Conservation (phyloP, 1,140 invertebrate genomes). For the Macrosteles quadrilineatus region DNA sequence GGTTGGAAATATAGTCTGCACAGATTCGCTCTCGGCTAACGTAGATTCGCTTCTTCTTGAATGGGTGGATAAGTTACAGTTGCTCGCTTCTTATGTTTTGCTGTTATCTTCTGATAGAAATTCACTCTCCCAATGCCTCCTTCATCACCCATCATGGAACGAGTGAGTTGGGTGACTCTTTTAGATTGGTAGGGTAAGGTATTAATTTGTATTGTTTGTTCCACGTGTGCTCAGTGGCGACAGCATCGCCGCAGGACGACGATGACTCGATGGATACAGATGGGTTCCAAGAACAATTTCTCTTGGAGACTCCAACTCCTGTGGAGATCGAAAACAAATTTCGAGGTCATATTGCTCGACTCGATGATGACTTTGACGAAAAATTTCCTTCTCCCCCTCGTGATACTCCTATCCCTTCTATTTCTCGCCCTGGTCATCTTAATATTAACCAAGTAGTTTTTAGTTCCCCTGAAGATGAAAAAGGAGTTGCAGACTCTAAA, state of each 20-base stretch:
- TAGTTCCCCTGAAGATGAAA: slow-evolving; percentile 51
- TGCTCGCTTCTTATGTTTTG: slow-evolving; percentile 37
- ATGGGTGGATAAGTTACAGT: slow-evolving; percentile 23
- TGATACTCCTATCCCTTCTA: neutral
- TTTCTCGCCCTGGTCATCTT: slow-evolving; percentile 22
- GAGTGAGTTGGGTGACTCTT: slow-evolving; percentile 32
- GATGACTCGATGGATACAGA: slow-evolving; percentile 57
- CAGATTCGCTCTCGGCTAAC: slow-evolving; percentile 12
- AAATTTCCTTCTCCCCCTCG: slow-evolving; percentile 17
- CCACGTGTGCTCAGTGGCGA: slow-evolving; percentile 43
- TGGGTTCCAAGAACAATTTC: slow-evolving; percentile 53
- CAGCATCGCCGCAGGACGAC: slow-evolving; percentile 53
- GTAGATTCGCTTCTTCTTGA: slow-evolving; percentile 29
- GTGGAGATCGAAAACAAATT: slow-evolving; percentile 23
- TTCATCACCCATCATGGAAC: slow-evolving; percentile 30
- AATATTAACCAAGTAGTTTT: slow-evolving; percentile 18
- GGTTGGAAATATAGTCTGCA: neutral
- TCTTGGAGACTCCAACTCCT: slow-evolving; percentile 50
- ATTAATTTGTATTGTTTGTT: slow-evolving; percentile 38
- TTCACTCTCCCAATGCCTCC: slow-evolving; percentile 26
- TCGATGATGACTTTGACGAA: slow-evolving; percentile 34
- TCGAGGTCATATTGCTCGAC: slow-evolving; percentile 28
- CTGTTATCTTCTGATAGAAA: slow-evolving; percentile 29
- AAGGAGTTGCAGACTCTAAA: slow-evolving; percentile 53
- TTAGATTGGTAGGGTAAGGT: slow-evolving; percentile 10